phyloP scores from a whole-genome alignment of 2,888 invertebrate species.

The Lacanobia oleracea region DNA sequence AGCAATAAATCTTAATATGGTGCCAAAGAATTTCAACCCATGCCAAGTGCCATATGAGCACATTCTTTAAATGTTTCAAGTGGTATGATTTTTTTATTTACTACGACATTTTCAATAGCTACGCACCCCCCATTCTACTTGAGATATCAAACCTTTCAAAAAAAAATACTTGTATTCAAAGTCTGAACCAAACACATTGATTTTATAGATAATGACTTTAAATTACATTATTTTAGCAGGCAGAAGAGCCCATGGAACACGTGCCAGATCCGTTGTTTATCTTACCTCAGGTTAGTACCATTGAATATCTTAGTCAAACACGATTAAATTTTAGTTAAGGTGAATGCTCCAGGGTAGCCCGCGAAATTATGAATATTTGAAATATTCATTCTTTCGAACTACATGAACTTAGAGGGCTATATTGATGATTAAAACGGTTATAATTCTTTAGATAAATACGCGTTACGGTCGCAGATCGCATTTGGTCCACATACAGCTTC shows the following conservation, averaged over 20 bases:
- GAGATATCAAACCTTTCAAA: neutral
- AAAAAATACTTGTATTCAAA: neutral
- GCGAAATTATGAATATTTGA: too few species aligned
- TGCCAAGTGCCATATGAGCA: neutral
- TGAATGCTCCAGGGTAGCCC: too few species aligned
- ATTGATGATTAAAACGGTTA: too few species aligned
- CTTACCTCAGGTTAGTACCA: constrained; percentile 55
- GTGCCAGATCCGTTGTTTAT: constrained; percentile 30
- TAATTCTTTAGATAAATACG: too few species aligned
- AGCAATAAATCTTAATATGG: neutral
- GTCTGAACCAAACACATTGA: neutral
- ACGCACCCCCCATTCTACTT: neutral
- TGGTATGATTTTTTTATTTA: constrained; percentile 10
- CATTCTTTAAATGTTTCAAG: neutral
- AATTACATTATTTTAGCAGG: constrained; percentile 40
- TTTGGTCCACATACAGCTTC: too few species aligned
- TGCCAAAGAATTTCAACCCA: neutral
- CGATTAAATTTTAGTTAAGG: constrained; percentile 72
- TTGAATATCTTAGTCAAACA: constrained; percentile 62
- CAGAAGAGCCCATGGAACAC: constrained; percentile 36
- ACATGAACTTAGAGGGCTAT: too few species aligned
- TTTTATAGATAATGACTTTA: neutral
- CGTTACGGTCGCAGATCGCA: too few species aligned
- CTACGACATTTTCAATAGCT: neutral
- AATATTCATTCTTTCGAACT: too few species aligned